Conservation (phyloP, 2,113 vertebrate genomes). For the Eclectus roratus region DNA sequence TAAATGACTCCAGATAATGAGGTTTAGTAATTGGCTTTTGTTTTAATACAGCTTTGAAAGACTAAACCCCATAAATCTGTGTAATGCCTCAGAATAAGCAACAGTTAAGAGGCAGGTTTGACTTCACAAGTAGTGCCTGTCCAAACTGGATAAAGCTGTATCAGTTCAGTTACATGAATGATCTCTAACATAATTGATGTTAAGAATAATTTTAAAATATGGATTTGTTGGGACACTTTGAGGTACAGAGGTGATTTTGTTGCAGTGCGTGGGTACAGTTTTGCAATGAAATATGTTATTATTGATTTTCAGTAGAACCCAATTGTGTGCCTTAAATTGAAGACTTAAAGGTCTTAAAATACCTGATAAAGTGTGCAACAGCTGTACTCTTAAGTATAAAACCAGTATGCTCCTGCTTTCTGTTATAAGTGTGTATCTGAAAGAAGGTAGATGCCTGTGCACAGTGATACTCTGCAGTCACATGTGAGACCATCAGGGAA, state of each 20-base stretch:
- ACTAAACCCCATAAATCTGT: conserved; percentile 45
- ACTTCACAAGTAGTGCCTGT: not conserved
- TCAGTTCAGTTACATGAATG: not conserved
- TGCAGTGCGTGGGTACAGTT: not conserved
- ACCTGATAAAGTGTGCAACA: not conserved
- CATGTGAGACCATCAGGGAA: not conserved
- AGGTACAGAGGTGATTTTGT: not conserved
- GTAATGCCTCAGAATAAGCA: not conserved
- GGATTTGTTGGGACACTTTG: not conserved
- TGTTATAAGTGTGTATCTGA: not conserved
- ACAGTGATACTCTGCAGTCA: not conserved
- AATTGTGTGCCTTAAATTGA: not conserved
- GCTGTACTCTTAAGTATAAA: not conserved
- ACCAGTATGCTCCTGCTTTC: not conserved
- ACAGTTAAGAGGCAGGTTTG: not conserved
- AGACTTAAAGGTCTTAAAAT: not conserved
- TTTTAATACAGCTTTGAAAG: conserved; percentile 69
- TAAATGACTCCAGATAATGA: conserved; percentile 60
- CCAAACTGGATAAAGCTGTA: not conserved
- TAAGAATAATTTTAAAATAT: not conserved
- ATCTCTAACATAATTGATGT: not conserved
- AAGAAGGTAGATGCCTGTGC: not conserved
- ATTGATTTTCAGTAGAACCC: not conserved
- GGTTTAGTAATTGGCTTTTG: conserved; percentile 68
- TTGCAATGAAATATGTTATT: not conserved